Evolutionary conservation across 2,888 invertebrate genomes (phyloP), one percentile per base, ranked within the genome.

Genomic region (Antheraea assamensis): DNA sequence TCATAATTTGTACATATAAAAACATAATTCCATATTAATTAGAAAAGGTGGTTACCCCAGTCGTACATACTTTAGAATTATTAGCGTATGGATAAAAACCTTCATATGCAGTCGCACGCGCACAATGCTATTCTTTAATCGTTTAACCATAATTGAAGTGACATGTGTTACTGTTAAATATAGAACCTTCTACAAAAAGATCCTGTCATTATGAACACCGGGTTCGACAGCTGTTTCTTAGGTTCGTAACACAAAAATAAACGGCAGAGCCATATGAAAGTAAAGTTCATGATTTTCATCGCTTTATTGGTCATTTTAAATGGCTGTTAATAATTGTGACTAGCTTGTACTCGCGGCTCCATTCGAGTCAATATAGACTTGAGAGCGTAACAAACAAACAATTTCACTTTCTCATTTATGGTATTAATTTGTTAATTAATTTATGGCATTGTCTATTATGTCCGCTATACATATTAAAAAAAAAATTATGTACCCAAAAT

Each of bases 61-160:
- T 35, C 35, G 31, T 35, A 68, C 35, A 35, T 13, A 55, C 58
- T 21, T 68, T n/a, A 10, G 21, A 35, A 35, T 68, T 68, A 68
- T 35, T 68, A 68, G 21, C 31, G 68, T 35, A 31, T 21, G 74
- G 74, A 75, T 80, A 83, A 85, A 84, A 81, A 76, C 79, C 42
- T 70, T 71, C 73, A 68, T 42, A 68, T 35, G 58, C 52, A 30
- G 17, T 35, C 81, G 79, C 83, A 80, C 83, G 83, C 83, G 84
- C 82, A 77, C 78, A 72, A 74, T 76, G 72, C 78, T 74, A 74
- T 77, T 79, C 78, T 78, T 76, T 81, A 81, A 78, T 76, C 78
- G 81, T 35, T 79, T 80, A 82, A 84, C 84, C 83, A 82, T 78
- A 68, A 35, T 68, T 68, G 78, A 75, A 76, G 75, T 73, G 73